These are phyloP conservation scores for Myotis myotis DNA, from an alignment of 2,797 vertebrate species.

Conservation along the genomic window DNA sequence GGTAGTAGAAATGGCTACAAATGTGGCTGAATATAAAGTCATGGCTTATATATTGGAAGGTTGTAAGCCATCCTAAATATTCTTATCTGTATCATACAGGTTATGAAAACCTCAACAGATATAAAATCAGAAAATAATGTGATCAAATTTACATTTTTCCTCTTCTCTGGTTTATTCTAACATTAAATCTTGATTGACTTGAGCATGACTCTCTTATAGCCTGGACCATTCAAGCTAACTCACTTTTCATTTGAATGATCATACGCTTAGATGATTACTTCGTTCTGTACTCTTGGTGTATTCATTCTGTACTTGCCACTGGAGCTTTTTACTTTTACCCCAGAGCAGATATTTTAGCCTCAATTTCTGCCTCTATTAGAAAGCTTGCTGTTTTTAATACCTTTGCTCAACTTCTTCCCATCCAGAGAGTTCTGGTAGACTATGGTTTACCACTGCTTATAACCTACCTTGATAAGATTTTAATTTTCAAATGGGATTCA, in stretches of 20 bases:
- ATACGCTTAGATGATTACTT: neutral
- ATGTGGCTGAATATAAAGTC: neutral
- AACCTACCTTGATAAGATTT: neutral
- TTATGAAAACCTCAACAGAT: neutral
- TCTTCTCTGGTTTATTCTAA: neutral
- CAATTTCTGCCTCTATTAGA: neutral
- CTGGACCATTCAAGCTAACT: neutral
- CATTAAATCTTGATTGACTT: neutral
- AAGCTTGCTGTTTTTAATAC: neutral
- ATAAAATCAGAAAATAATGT: neutral
- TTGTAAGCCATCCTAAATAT: neutral
- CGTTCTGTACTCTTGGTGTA: neutral
- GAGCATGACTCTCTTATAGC: neutral
- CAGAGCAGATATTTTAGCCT: neutral
- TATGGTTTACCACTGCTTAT: neutral
- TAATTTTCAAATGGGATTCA: neutral
- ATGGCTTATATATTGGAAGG: neutral
- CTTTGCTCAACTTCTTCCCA: neutral
- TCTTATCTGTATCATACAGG: neutral
- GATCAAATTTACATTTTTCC: neutral
- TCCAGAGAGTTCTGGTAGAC: neutral
- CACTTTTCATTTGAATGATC: neutral
- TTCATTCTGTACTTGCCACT: neutral
- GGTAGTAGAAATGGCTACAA: neutral
- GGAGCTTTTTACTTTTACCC: neutral